phyloP scores from a whole-genome alignment of 2,113 vertebrate species.

The Calidris pugnax region DNA sequence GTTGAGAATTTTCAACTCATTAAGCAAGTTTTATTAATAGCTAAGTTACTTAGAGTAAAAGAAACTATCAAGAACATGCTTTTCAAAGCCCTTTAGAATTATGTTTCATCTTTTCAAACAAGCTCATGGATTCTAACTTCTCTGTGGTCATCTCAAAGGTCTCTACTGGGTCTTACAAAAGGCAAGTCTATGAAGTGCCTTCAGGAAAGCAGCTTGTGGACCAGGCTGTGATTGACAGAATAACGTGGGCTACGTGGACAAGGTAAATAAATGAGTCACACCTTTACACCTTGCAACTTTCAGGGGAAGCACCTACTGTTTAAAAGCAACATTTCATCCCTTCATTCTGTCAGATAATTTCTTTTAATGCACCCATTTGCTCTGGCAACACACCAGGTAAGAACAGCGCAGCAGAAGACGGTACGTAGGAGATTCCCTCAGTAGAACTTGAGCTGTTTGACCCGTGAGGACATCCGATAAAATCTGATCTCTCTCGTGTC shows the following conservation, averaged over 20 bases:
- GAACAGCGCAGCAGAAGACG: background rate
- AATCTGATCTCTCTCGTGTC: background rate
- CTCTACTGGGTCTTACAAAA: constrained; percentile 95
- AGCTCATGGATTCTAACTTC: background rate
- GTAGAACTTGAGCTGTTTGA: background rate
- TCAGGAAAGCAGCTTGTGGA: constrained; percentile 94
- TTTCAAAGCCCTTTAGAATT: background rate
- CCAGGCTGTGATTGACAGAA: constrained; percentile 90
- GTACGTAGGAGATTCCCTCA: background rate
- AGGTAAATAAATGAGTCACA: constrained; percentile 79
- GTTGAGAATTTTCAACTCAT: background rate
- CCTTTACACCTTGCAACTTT: background rate
- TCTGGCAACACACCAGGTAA: background rate
- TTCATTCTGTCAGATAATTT: background rate
- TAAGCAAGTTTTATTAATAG: background rate
- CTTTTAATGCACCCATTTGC: background rate
- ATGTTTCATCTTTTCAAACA: background rate
- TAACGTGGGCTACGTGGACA: constrained; percentile 98
- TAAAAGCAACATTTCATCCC: background rate
- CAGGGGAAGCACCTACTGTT: background rate
- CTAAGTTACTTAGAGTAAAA: background rate
- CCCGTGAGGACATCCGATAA: accelerated
- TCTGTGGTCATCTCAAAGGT: constrained; percentile 77
- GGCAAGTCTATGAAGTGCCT: constrained; percentile 96
- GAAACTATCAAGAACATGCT: background rate